Percentiles rank a stretch among this genome's conserved stretches.
These are phyloP conservation scores for Zootermopsis nevadensis DNA, from an alignment of 2,888 invertebrate genomes.

Conservation along the genomic window DNA sequence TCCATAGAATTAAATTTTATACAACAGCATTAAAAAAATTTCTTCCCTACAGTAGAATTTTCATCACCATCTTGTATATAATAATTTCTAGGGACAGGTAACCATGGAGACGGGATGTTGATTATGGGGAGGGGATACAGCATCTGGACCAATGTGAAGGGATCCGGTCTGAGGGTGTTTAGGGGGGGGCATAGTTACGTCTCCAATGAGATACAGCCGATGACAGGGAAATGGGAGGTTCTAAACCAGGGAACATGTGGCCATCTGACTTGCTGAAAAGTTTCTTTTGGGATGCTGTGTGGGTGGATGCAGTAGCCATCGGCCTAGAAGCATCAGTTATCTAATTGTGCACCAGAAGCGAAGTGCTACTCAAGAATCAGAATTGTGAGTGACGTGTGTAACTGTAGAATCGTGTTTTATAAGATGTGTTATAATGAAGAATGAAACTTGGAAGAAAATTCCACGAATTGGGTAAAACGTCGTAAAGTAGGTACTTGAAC, in stretches of 20 bases:
- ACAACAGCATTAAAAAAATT: not conserved
- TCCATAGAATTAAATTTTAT: not conserved
- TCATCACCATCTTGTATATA: not conserved
- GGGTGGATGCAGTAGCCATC: not conserved
- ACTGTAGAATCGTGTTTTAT: no score
- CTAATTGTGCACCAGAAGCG: not conserved
- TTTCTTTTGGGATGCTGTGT: constrained; percentile 2
- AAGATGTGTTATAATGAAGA: no score
- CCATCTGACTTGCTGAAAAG: not conserved
- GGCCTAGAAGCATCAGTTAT: not conserved
- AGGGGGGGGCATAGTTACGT: constrained; percentile 16
- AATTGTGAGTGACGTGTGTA: not conserved
- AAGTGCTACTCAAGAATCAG: not conserved
- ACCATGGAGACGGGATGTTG: constrained; percentile 33
- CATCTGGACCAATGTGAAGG: constrained; percentile 29
- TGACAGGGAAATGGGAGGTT: constrained; percentile 11
- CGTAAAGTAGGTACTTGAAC: no score
- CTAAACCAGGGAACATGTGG: constrained; percentile 1
- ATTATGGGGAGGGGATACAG: constrained; percentile 21
- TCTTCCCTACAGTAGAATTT: not conserved
- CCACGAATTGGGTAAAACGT: no score
- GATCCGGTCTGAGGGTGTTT: no score
- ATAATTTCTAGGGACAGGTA: not conserved
- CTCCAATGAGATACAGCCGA: constrained; percentile 35
- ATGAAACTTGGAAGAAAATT: no score